Conservation (phyloP, 2,113 vertebrate species). For the Microcebus lehilahytsara region DNA sequence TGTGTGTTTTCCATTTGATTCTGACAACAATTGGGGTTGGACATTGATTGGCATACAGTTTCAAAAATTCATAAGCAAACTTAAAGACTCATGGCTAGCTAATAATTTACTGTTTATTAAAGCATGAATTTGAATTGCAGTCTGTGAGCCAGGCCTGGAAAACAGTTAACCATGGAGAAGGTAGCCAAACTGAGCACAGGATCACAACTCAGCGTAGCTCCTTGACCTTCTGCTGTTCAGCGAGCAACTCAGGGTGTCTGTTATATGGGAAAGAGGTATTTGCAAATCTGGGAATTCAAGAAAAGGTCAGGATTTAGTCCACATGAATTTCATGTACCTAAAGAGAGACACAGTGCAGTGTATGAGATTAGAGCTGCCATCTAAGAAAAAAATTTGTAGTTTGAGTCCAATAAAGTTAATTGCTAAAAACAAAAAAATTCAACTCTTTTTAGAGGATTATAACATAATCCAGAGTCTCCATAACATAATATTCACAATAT, state of each 20-base stretch:
- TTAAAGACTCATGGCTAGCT: neutral
- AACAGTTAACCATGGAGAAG: neutral
- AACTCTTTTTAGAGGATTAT: neutral
- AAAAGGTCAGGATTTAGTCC: neutral
- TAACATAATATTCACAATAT: neutral
- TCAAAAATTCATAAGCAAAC: neutral
- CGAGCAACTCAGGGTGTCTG: accelerated
- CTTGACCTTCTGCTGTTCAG: neutral
- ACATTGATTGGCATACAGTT: neutral
- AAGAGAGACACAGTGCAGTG: too few species aligned
- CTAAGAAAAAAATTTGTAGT: neutral
- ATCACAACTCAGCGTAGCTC: neutral
- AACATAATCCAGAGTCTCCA: neutral
- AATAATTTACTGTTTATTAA: neutral
- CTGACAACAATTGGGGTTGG: neutral
- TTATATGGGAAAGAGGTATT: neutral
- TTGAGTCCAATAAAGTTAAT: neutral
- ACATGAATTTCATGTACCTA: neutral
- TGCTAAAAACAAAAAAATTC: neutral
- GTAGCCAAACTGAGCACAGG: too few species aligned
- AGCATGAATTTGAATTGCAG: neutral
- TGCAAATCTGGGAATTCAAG: neutral
- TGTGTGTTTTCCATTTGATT: neutral
- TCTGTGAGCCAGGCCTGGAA: neutral
- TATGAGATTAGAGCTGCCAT: too few species aligned